Percentiles rank a stretch among this genome's conserved stretches.
Evolutionary conservation across 2,888 invertebrate genomes (phyloP).

Genomic region (Selenia dentaria): DNA sequence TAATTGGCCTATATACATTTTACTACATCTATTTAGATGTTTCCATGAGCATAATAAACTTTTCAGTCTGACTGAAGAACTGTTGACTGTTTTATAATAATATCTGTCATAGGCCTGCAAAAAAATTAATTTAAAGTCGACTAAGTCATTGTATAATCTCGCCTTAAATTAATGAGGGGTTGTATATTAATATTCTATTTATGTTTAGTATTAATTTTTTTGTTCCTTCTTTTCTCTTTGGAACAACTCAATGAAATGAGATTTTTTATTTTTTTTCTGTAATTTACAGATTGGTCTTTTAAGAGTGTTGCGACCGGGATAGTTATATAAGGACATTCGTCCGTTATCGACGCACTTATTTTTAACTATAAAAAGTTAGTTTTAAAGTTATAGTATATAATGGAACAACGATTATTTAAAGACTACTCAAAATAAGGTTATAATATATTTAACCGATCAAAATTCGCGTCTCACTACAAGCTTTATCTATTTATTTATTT

Average conservation of each 20-base stretch:
- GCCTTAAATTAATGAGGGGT: slow-evolving; percentile 19
- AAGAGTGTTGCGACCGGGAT: slow-evolving; percentile 79
- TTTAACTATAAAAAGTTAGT: slow-evolving; percentile 46
- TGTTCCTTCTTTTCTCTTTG: slow-evolving; percentile 15
- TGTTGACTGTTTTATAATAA: neutral
- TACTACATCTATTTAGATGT: slow-evolving; percentile 8
- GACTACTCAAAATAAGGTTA: slow-evolving; percentile 52
- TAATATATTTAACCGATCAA: slow-evolving; percentile 36
- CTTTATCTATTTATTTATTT: slow-evolving; percentile 61
- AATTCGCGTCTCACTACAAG: slow-evolving; percentile 38
- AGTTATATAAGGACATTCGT: slow-evolving; percentile 62
- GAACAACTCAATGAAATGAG: slow-evolving; percentile 17
- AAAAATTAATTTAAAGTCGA: neutral
- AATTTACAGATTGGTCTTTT: slow-evolving; percentile 83
- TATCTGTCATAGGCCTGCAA: slow-evolving; percentile 9
- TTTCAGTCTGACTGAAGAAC: neutral
- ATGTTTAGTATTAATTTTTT: slow-evolving; percentile 29
- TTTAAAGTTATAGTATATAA: slow-evolving; percentile 53
- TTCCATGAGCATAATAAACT: slow-evolving; percentile 11
- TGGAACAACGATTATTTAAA: slow-evolving; percentile 75
- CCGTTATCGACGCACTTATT: slow-evolving; percentile 48
- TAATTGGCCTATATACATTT: slow-evolving; percentile 17
- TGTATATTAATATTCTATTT: slow-evolving; percentile 34
- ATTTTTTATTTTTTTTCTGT: slow-evolving; percentile 37
- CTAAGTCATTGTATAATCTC: slow-evolving; percentile 10